Conservation (phyloP, 2,888 invertebrate genomes). For the Cosmia pyralina region DNA sequence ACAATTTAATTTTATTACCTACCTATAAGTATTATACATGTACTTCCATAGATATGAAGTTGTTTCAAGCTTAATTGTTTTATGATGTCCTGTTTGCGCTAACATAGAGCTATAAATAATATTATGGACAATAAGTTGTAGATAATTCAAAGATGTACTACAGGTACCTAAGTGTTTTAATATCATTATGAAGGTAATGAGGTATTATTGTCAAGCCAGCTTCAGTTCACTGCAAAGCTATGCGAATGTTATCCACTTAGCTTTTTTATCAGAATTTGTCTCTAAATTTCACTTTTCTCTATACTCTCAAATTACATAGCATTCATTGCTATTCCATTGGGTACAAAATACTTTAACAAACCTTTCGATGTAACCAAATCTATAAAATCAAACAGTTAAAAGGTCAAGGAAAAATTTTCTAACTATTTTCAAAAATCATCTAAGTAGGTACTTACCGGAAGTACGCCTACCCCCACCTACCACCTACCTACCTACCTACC, state of each 20-base stretch:
- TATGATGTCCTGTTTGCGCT: conserved; percentile 24
- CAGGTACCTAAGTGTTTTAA: not conserved
- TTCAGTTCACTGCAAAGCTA: not conserved
- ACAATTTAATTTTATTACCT: not conserved
- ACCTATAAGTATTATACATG: not conserved
- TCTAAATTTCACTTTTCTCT: no score
- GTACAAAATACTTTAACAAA: no score
- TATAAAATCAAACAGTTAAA: no score
- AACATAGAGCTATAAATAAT: conserved; percentile 31
- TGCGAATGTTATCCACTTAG: not conserved
- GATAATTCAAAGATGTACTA: conserved; percentile 4
- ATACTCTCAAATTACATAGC: no score
- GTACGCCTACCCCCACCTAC: no score
- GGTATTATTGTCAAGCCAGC: not conserved
- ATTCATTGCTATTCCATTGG: no score
- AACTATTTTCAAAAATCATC: no score
- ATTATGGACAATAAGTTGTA: not conserved
- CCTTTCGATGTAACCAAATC: no score
- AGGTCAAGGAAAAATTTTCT: no score
- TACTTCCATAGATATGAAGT: not conserved
- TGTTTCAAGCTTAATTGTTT: conserved; percentile 16
- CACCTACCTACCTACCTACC: no score
- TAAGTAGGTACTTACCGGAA: no score
- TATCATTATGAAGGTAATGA: not conserved
- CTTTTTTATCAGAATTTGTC: no score